These are phyloP conservation scores for Panzeria rudis DNA, from an alignment of 2,888 invertebrate genomes.

Conservation along the genomic window DNA sequence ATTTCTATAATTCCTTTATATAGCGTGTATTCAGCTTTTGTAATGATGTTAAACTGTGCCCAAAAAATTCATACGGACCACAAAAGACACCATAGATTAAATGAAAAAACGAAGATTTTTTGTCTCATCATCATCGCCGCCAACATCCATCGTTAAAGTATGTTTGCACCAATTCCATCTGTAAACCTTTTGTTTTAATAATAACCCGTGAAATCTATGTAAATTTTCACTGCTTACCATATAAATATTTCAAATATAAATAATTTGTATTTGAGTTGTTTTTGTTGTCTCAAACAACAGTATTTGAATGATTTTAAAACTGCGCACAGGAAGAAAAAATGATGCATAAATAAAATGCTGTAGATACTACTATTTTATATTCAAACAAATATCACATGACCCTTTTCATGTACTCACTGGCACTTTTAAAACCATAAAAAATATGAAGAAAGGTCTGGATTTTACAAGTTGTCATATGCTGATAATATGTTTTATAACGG, in stretches of 20 bases:
- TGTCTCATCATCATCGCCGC: neutral
- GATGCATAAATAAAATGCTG: neutral
- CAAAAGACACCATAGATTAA: neutral
- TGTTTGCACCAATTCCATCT: neutral
- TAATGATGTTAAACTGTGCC: neutral
- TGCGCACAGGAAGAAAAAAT: neutral
- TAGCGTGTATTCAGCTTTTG: neutral
- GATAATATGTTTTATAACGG: conserved; percentile 57
- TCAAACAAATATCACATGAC: conserved; percentile 46
- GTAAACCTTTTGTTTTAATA: conserved; percentile 35
- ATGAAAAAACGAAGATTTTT: conserved; percentile 2
- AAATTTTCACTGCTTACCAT: conserved; percentile 35
- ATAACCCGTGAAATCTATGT: conserved; percentile 24
- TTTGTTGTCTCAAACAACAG: neutral
- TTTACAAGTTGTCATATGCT: conserved; percentile 62
- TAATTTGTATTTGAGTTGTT: conserved; percentile 32
- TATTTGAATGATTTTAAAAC: conserved; percentile 33
- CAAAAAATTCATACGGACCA: neutral
- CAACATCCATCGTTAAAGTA: neutral
- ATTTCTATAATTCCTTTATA: conserved; percentile 12
- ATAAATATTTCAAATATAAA: conserved; percentile 12
- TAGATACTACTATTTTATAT: neutral
- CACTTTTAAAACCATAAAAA: conserved; percentile 20
- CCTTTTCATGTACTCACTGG: conserved; percentile 32
- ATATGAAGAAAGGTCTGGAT: conserved; percentile 14